Conservation (phyloP, 2,888 invertebrate genomes). For the Pseudococcus viburni region DNA sequence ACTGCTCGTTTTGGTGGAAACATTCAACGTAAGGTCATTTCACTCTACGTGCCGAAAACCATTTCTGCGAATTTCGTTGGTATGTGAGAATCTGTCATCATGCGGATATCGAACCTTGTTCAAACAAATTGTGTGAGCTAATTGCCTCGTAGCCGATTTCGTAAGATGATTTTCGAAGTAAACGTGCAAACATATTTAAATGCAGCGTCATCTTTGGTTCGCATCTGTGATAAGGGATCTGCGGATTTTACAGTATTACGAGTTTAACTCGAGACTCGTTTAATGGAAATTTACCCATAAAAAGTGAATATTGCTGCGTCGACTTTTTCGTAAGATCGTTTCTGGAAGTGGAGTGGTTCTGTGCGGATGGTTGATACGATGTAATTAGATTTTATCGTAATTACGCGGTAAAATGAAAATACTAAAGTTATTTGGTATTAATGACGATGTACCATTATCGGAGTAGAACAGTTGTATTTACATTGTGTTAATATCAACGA, state of each 20-base stretch:
- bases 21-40: background rate
- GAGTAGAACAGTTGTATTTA: slow-evolving; percentile 12
- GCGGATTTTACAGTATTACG: background rate
- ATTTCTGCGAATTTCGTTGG: background rate
- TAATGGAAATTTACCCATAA: background rate
- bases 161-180: no score
- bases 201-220: background rate
- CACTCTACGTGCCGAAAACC: background rate
- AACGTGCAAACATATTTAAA: no score
- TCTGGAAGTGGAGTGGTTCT: background rate
- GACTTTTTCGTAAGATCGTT: background rate
- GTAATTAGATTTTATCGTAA: slow-evolving; percentile 26
- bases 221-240: background rate
- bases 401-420: slow-evolving; percentile 26
- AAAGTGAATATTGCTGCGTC: slow-evolving; percentile 8
- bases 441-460: background rate
- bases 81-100: no score
- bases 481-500: slow-evolving; percentile 16
- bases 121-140: no score
- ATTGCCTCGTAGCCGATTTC: no score
- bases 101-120: no score
- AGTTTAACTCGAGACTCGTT: background rate
- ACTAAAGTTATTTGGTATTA: background rate
- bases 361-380: background rate
- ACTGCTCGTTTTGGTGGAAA: background rate